phyloP scores from a whole-genome alignment of 2,113 vertebrate genomes.

The Tursiops truncatus region DNA sequence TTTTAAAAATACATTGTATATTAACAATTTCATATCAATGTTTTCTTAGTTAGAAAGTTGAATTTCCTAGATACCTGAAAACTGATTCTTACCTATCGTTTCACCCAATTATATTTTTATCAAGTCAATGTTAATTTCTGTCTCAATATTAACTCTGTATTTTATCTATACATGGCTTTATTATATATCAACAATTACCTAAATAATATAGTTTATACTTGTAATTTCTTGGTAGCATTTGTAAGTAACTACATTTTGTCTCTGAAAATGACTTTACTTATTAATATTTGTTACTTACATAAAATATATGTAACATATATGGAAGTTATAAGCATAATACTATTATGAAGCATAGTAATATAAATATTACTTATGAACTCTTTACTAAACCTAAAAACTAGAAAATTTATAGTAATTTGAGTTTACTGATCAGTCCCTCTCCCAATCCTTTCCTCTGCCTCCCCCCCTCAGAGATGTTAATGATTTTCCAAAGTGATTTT shows the following conservation, averaged over 20 bases:
- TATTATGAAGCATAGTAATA: neutral
- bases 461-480: neutral
- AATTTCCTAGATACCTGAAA: neutral
- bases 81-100: neutral
- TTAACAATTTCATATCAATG: neutral
- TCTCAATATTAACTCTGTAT: neutral
- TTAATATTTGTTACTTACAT: neutral
- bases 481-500: conserved; percentile 27
- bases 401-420: neutral
- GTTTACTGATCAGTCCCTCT: neutral
- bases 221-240: neutral
- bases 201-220: neutral
- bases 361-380: neutral
- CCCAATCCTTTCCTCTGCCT: neutral
- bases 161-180: neutral
- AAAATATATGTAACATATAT: neutral
- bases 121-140: neutral
- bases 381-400: neutral
- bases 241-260: neutral
- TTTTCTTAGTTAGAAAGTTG: neutral
- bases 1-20: neutral
- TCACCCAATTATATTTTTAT: neutral
- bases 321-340: neutral
- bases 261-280: neutral
- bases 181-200: neutral